Conservation (phyloP, 2,797 vertebrate species). For the Jordanella pulchra region DNA sequence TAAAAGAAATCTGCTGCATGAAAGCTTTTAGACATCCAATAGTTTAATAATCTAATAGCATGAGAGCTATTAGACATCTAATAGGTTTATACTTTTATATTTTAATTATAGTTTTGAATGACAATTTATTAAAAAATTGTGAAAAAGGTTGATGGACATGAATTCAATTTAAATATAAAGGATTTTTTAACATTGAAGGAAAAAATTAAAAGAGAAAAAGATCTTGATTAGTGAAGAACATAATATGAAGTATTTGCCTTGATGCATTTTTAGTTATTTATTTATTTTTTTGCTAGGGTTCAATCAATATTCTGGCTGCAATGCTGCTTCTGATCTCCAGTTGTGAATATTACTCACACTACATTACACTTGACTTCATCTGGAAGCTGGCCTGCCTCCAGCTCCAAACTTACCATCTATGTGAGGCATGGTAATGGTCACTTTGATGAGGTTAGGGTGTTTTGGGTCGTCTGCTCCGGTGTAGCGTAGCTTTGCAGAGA, state of each 20-base stretch:
- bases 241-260: constrained; percentile 43
- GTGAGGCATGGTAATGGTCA: constrained; percentile 93
- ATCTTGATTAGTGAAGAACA: background rate
- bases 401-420: constrained; percentile 85
- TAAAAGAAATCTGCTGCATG: no score
- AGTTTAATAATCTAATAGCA: no score
- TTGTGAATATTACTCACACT: constrained; percentile 63
- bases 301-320: constrained; percentile 64
- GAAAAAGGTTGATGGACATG: background rate
- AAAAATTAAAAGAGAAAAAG: constrained; percentile 36
- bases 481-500: constrained; percentile 93
- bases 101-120: no score
- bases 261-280: constrained; percentile 50
- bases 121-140: background rate
- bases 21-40: no score
- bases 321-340: constrained; percentile 50
- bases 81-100: no score
- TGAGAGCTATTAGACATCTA: no score
- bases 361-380: constrained; percentile 58
- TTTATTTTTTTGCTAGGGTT: background rate
- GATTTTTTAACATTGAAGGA: constrained; percentile 37
- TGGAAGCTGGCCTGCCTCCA: constrained; percentile 46
- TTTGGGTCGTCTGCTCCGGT: constrained; percentile 87
- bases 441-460: constrained; percentile 90
- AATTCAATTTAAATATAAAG: background rate